These are phyloP conservation scores for Loripinus fragilis DNA, from an alignment of 2,888 invertebrate genomes.

Conservation along the genomic window DNA sequence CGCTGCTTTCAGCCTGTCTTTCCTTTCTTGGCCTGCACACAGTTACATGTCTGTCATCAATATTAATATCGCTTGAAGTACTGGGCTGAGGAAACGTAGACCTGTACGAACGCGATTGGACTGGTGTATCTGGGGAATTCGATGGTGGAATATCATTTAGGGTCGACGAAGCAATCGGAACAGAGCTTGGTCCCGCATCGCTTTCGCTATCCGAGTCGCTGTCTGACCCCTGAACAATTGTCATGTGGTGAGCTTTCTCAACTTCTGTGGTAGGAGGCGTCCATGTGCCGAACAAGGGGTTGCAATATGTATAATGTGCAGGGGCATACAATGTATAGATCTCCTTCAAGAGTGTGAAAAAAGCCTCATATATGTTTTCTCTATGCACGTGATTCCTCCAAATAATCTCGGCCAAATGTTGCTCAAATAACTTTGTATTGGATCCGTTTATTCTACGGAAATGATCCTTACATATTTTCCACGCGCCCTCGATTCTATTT, in stretches of 20 bases:
- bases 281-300: background rate
- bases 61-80: background rate
- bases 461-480: slow-evolving; percentile 19
- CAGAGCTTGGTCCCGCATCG: background rate
- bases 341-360: background rate
- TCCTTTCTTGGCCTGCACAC: background rate
- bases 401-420: slow-evolving; percentile 4
- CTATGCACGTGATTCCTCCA: slow-evolving; percentile 11
- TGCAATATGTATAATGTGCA: background rate
- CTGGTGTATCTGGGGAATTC: background rate
- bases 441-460: slow-evolving; percentile 14
- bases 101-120: no score
- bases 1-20: background rate
- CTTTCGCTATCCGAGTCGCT: background rate
- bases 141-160: background rate
- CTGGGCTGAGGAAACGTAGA: background rate
- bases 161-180: background rate
- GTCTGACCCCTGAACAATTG: background rate
- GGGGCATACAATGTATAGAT: background rate
- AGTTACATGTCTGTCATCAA: background rate
- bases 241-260: background rate
- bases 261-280: background rate
- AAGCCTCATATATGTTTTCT: background rate
- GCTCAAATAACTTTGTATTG: slow-evolving; percentile 11
- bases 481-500: slow-evolving; percentile 21